Conservation (phyloP, 2,888 invertebrate genomes). For the Xestia c-nigrum region DNA sequence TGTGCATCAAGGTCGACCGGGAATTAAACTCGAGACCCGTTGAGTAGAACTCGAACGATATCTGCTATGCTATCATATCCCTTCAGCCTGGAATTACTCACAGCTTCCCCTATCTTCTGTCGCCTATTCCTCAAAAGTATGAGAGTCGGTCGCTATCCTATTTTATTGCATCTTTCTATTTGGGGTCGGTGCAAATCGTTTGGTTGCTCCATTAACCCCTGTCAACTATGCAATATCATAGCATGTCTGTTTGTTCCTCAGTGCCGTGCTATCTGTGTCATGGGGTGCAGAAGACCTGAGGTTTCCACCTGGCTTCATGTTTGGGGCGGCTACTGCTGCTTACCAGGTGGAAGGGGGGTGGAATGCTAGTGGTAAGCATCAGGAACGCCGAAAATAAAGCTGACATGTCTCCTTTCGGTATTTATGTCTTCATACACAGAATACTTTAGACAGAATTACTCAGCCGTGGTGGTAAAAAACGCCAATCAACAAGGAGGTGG, state of each 20-base stretch:
- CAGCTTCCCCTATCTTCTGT: not conserved
- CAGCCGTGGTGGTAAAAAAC: not conserved
- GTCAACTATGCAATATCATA: not conserved
- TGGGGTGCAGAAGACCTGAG: constrained; percentile 38
- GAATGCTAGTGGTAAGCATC: constrained; percentile 78
- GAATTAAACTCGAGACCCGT: not conserved
- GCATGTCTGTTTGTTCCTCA: constrained; percentile 3
- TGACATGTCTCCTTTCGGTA: not conserved
- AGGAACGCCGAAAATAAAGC: not conserved
- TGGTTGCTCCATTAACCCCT: not conserved
- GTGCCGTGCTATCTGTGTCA: constrained; percentile 34
- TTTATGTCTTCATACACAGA: not conserved
- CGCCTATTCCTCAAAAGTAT: not conserved
- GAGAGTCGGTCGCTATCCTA: not conserved
- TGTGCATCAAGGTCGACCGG: not conserved
- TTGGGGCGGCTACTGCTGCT: constrained; percentile 80
- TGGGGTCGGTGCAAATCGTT: not conserved
- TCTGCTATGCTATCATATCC: not conserved
- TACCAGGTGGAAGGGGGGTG: constrained; percentile 85
- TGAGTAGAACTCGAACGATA: not conserved
- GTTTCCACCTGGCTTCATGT: constrained; percentile 74
- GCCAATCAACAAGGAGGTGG: not conserved
- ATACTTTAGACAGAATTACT: not conserved
- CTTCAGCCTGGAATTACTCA: not conserved
- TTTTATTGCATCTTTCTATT: not conserved